Base-by-base conservation (phyloP, 2,888 invertebrate species). In the Himalopsyche tibetana region DNA sequence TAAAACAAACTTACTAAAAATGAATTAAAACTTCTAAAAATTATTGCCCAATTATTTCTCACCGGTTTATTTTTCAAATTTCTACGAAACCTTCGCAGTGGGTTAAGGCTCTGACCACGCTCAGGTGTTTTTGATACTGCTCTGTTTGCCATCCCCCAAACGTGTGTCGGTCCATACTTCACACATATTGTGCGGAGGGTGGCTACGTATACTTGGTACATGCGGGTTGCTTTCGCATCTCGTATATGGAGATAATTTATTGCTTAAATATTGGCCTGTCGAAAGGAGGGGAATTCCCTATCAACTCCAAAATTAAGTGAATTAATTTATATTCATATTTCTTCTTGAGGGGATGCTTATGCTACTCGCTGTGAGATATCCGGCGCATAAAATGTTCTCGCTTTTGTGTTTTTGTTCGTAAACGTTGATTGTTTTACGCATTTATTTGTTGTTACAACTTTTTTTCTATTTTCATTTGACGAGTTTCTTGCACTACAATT, bases 241-340 rank as follows among this genome's bases (percentile, higher is more conserved):
- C 63, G 15, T 15, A 28, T 63, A 63, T 63, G 19, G 19, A 63
- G 63, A 63, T 63, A 63, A 63, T 63, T 63, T 63, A 63, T 63
- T 63, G 28, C 63, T 63, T 63, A 63, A 63, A 63, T 63, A 63
- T 63, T 63, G 63, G 63, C 63, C 63, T 63, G 63, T 63, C 63
- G 63, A 63, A 63, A 63, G 63, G 63, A 15, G 63, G 63, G 63
- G 63, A 63, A 19, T 63, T 63, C 63, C 28, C 63, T 63, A 63
- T 63, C 63, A 63, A 63, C 63, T 63, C 63, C 8, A 19, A 63
- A 63, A 63, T 63, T 63, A 63, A 63, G 63, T 63, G 63, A 63
- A 63, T 63, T 63, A 63, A 63, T 63, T 63, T 63, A 63, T 63
- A 63, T 63, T 63, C 63, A 63, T 63, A 63, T 63, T 63, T 63